Evolutionary conservation across 2,797 vertebrate species (phyloP), one percentile per base, ranked within the genome.

Genomic region (Channallabes apus): DNA sequence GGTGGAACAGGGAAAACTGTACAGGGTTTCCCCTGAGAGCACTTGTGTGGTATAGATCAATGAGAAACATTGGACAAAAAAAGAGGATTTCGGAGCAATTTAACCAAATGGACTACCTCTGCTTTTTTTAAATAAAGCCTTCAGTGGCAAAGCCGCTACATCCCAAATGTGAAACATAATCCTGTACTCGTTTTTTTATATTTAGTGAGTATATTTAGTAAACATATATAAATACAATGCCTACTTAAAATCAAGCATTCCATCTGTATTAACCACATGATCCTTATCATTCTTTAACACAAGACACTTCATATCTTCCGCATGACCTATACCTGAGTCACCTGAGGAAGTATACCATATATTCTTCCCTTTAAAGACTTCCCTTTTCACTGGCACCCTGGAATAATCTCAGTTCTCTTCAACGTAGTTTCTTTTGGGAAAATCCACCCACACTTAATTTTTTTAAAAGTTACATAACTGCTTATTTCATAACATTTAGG

Each of bases 21-120:
- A 3, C 8, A 68, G 77, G 82, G 61, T 9, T 86, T 84, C 35
- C 86, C 86, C 76, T 59, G 24, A 41, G 22, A 62, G 32, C 32
- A 75, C 29, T 67, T 58, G 1, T 54, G 18, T 69, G 20, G 62
- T n/a, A 4, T 41, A 20, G 12, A 51, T 12, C 35, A 64, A 12
- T 9, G 1, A 72, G 59, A 83, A 75, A 15, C 29, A 58, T 3
- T 0, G 6, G 4, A 29, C 38, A n/a, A 27, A 75, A 82, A 75
- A 73, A 72, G 24, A 61, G 62, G 35, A 68, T 46, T 15, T 61
- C 6, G 3, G 15, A 29, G 22, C 27, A 59, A 27, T 27, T 1
- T 27, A 46, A 67, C 4, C 3, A 46, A 11, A 2, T 2, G 1
- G 69, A 73, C 18, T 71, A 77, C 27, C 24, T 46, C 58, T 71